phyloP scores from a whole-genome alignment of 2,888 invertebrate species.

The Anticlea derivata region DNA sequence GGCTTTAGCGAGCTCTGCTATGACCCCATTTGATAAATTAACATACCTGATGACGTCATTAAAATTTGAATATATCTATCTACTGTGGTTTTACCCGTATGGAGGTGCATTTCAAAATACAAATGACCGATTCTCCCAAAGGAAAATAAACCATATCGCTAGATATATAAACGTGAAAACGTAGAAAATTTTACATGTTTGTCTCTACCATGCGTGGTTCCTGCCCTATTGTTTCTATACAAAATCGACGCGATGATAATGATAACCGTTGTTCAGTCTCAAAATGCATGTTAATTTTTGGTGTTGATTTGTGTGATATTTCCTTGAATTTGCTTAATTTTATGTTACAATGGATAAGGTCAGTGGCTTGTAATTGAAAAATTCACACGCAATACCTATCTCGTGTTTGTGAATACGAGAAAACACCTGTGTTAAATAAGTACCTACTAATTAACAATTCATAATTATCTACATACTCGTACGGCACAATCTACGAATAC shows the following conservation, averaged over 20 bases:
- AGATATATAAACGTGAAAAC: conserved; percentile 21
- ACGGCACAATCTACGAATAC: neutral
- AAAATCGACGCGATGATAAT: conserved; percentile 57
- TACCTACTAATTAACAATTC: no score
- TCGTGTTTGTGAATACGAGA: conserved; percentile 7
- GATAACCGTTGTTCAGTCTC: conserved; percentile 54
- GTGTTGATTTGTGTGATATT: conserved; percentile 35
- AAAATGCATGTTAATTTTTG: conserved; percentile 41
- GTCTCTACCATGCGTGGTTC: conserved; percentile 63
- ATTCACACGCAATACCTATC: conserved; percentile 25
- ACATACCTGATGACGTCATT: conserved; percentile 28
- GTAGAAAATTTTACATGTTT: conserved; percentile 1
- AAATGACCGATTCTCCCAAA: conserved; percentile 32
- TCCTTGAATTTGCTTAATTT: conserved; percentile 28
- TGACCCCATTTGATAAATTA: conserved; percentile 30
- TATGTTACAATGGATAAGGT: conserved; percentile 27
- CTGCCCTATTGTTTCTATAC: conserved; percentile 72
- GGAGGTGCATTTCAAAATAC: conserved; percentile 38
- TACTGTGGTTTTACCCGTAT: conserved; percentile 14
- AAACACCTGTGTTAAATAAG: no score
- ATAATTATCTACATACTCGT: neutral
- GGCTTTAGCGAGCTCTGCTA: conserved; percentile 9
- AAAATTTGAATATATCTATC: conserved; percentile 27
- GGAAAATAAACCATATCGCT: conserved; percentile 16
- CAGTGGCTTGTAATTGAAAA: conserved; percentile 23